Evolutionary conservation across 2,113 vertebrate genomes (phyloP).

Genomic region (Tragelaphus strepsiceros): DNA sequence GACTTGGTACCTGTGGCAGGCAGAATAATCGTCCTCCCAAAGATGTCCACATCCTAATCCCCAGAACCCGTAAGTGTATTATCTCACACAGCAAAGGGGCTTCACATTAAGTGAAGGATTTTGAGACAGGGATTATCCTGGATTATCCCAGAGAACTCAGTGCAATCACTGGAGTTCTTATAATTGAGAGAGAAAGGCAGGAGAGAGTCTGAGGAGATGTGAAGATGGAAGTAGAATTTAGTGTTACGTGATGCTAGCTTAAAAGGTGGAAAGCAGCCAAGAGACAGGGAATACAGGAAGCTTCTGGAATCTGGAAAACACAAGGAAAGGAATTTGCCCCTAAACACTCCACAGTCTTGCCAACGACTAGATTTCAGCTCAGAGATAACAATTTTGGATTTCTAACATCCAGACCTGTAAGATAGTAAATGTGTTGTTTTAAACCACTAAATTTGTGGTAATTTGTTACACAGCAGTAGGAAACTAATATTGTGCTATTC

Average conservation of each 20-base stretch:
- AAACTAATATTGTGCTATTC: neutral
- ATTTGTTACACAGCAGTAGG: neutral
- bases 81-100: neutral
- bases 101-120: neutral
- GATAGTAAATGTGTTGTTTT: neutral
- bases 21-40: neutral
- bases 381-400: neutral
- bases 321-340: neutral
- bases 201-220: neutral
- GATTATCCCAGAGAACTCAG: neutral
- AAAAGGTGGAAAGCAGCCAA: neutral
- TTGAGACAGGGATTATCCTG: neutral
- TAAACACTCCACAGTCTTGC: neutral
- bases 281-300: neutral
- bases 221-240: neutral
- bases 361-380: neutral
- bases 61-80: conserved; percentile 2
- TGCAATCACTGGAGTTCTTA: neutral
- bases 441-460: neutral
- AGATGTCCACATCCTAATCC: neutral
- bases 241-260: neutral
- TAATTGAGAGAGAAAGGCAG: neutral
- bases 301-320: neutral
- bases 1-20: neutral
- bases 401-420: neutral